Evolutionary conservation across 37 sponge, comb jelly and placozoan species (phyloP).

Genomic region (Halisarca cf. caerulea): DNA sequence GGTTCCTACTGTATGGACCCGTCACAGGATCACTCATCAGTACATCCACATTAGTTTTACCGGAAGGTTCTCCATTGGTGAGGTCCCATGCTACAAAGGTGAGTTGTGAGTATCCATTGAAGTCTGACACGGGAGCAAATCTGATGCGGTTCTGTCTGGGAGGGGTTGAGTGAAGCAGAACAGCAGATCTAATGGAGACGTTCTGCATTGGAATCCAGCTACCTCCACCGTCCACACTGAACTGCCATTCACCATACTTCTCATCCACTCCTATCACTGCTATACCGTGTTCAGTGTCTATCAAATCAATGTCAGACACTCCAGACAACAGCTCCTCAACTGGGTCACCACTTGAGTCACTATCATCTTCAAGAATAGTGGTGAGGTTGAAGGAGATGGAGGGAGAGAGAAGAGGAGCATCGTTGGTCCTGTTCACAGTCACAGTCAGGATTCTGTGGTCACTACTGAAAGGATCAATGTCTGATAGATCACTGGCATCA

Average conservation of each 20-base stretch:
- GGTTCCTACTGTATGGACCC: constrained; percentile 69
- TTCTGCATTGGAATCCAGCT: constrained; percentile 57
- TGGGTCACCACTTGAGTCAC: constrained; percentile 58
- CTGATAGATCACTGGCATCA: constrained; percentile 47
- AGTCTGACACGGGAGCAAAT: constrained; percentile 70
- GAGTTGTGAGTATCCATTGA: constrained; percentile 66
- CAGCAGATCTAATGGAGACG: constrained; percentile 55
- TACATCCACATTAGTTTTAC: constrained; percentile 45
- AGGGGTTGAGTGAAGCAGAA: constrained; percentile 64
- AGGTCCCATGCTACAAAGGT: constrained; percentile 89
- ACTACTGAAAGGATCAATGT: constrained; percentile 71
- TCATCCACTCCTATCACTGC: constrained; percentile 68
- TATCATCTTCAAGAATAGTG: constrained; percentile 66
- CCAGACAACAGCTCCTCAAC: constrained; percentile 44
- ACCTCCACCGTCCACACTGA: constrained; percentile 54
- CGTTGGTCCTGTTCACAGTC: constrained; percentile 63
- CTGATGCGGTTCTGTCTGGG: constrained; percentile 48
- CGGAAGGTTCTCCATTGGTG: constrained; percentile 61
- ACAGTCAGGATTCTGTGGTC: constrained; percentile 27
- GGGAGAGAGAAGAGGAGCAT: constrained; percentile 74
- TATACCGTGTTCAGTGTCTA: constrained; percentile 57
- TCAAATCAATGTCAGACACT: constrained; percentile 69
- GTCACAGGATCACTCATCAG: constrained; percentile 50
- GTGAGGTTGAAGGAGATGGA: constrained; percentile 53
- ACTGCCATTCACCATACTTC: constrained; percentile 81